Percentiles rank a stretch among this genome's conserved stretches.
Conservation (phyloP, 2,113 vertebrate species). For the Nyctibius bracteatus region DNA sequence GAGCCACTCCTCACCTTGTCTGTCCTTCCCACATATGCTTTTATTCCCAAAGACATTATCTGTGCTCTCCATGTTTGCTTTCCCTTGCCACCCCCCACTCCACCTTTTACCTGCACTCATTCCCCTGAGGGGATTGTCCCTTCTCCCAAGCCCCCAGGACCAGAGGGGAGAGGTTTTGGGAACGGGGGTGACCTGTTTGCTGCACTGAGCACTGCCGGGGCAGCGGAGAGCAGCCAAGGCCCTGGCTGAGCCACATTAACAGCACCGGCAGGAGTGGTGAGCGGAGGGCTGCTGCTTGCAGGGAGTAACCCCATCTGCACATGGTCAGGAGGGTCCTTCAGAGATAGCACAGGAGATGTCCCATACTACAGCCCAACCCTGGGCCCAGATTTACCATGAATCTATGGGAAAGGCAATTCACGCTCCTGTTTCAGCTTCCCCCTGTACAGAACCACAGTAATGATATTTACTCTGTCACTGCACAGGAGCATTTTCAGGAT, state of each 20-base stretch:
- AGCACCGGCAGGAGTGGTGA: background rate
- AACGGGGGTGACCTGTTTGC: background rate
- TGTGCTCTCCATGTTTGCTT: background rate
- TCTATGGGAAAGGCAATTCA: background rate
- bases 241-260: background rate
- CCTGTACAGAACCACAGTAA: background rate
- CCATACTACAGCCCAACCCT: background rate
- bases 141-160: background rate
- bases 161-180: background rate
- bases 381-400: background rate
- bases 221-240: background rate
- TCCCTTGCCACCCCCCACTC: rapidly evolving
- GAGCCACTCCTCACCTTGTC: background rate
- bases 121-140: background rate
- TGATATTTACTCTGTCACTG: background rate
- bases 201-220: rapidly evolving
- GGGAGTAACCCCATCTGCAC: rapidly evolving
- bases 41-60: background rate
- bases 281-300: background rate
- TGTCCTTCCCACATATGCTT: background rate
- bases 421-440: background rate
- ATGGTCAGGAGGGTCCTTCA: background rate
- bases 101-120: background rate
- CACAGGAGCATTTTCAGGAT: constrained; percentile 17
- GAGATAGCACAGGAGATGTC: background rate